phyloP scores from a whole-genome alignment of 2,888 invertebrate genomes.

The Drosophila nigricruria region DNA sequence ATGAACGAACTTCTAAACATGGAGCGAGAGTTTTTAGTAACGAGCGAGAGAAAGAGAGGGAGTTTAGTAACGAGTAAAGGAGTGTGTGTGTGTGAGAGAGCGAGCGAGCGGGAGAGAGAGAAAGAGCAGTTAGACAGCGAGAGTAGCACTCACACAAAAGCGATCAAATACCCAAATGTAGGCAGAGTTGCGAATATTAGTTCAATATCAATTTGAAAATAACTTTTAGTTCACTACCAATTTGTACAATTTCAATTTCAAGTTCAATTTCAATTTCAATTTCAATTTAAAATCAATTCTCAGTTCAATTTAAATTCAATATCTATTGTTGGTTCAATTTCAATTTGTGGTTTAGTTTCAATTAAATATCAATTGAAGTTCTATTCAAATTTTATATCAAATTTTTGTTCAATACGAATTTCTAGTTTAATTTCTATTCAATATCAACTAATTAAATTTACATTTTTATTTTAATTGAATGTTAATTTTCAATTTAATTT shows the following conservation, averaged over 20 bases:
- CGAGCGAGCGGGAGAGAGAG: neutral
- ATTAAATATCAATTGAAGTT: no score
- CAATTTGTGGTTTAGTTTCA: no score
- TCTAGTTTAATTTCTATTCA: no score
- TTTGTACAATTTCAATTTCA: neutral
- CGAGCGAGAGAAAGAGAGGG: constrained; percentile 20
- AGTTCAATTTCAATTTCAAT: neutral
- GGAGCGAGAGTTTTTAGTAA: constrained; percentile 21
- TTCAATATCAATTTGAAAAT: neutral
- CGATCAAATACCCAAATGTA: constrained; percentile 15
- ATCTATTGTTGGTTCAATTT: no score
- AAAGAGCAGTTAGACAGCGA: constrained; percentile 19
- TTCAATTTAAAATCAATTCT: neutral
- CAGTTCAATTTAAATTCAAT: neutral
- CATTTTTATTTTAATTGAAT: no score
- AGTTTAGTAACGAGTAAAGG: constrained; percentile 36
- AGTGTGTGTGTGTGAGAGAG: neutral
- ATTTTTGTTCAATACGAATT: no score
- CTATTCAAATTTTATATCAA: no score
- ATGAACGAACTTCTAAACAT: constrained; percentile 19
- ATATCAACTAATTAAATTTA: no score
- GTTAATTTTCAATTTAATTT: no score
- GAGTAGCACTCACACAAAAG: constrained; percentile 24
- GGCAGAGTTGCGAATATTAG: neutral
- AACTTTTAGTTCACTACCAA: no score